A percentile compares a stretch with the other conserved stretches of the same genome.
Conservation (phyloP, 2,113 vertebrate species). For the zebrafish (Danio rerio) region GRCz12tu NC_133183.1:4067001-4067500, state of each 20-base stretch:
- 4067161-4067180: background rate
- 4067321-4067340: background rate
- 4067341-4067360: too few relatives aligned
- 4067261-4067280: slow-evolving; percentile 41
- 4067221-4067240: background rate
- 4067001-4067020: background rate
- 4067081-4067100: background rate
- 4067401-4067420: slow-evolving; percentile 14
- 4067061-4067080: background rate
- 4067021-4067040: background rate
- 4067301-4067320: slow-evolving; percentile 41
- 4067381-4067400: slow-evolving; percentile 15
- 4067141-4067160: slow-evolving; percentile 8
- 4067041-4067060: too few relatives aligned
- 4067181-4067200: background rate
- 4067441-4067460: background rate
- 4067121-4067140: slow-evolving; percentile 23
- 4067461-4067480: background rate
- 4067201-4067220: background rate
- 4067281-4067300: slow-evolving; percentile 43
- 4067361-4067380: too few relatives aligned
- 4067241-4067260: slow-evolving; percentile 46
- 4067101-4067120: slow-evolving; percentile 35
- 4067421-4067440: background rate
- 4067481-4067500: background rate